Evolutionary conservation across 2,888 invertebrate genomes (phyloP).

Genomic region (Gastrophysa polygoni): DNA sequence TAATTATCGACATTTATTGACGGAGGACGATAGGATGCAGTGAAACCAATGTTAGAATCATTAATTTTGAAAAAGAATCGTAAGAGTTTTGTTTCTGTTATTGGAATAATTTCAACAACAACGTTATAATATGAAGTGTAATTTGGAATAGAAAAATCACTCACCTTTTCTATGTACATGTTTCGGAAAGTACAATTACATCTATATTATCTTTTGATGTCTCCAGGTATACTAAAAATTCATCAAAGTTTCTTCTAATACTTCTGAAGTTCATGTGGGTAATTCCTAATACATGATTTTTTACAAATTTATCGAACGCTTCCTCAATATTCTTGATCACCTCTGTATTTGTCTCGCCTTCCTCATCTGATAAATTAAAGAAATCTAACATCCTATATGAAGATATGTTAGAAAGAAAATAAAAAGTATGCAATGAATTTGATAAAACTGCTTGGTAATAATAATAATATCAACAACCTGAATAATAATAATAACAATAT

Average conservation of each 20-base stretch:
- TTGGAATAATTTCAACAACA: background rate
- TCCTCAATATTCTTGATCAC: background rate
- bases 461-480: background rate
- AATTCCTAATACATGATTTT: background rate
- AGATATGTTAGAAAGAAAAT: background rate
- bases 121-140: background rate
- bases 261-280: background rate
- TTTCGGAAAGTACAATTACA: no score
- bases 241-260: no score
- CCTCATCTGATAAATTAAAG: background rate
- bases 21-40: background rate
- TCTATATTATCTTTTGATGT: no score
- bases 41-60: background rate
- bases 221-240: no score
- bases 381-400: background rate
- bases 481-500: background rate
- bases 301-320: background rate
- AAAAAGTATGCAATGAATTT: background rate
- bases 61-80: background rate
- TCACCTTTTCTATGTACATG: constrained; percentile 6
- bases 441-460: background rate
- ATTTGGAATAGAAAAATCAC: constrained; percentile 6
- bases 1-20: background rate
- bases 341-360: background rate
- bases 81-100: background rate